Evolutionary conservation across 2,888 invertebrate genomes (phyloP).

Genomic region (Noctua janthe): DNA sequence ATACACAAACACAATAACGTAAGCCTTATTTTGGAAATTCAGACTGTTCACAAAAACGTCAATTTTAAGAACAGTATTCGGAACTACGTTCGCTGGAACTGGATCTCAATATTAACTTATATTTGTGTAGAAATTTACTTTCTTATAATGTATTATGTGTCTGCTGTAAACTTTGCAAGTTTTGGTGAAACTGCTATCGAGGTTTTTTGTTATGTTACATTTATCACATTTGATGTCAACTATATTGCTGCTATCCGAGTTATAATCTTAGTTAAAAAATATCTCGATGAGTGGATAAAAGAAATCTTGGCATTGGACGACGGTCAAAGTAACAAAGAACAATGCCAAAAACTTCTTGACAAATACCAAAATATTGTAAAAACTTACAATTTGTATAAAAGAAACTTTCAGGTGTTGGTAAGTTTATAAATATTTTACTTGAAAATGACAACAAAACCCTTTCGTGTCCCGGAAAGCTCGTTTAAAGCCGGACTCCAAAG

Average conservation of each 20-base stretch:
- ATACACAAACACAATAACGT: constrained; percentile 6
- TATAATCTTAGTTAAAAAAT: constrained; percentile 25
- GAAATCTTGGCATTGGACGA: not conserved
- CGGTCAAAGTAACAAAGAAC: not conserved
- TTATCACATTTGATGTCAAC: constrained; percentile 16
- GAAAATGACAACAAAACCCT: too few species aligned
- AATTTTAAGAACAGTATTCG: not conserved
- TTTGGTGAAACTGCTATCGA: not conserved
- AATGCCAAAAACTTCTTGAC: constrained; percentile 9
- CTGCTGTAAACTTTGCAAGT: not conserved
- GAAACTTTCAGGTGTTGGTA: constrained; percentile 24
- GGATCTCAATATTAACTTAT: not conserved
- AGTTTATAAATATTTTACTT: not conserved
- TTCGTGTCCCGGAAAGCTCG: too few species aligned
- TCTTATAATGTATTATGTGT: not conserved
- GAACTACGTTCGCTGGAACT: constrained; percentile 15
- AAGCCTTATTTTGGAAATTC: constrained; percentile 17
- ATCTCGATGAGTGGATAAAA: constrained; percentile 18
- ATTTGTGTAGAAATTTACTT: not conserved
- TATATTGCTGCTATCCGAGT: constrained; percentile 21
- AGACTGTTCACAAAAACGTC: not conserved
- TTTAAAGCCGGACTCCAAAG: too few species aligned
- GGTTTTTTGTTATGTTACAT: not conserved
- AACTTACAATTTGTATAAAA: constrained; percentile 26
- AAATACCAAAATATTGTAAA: constrained; percentile 26